Evolutionary conservation across 2,797 vertebrate genomes (phyloP), one percentile per base, ranked within the genome.

Genomic region (Phataginus tricuspis): DNA sequence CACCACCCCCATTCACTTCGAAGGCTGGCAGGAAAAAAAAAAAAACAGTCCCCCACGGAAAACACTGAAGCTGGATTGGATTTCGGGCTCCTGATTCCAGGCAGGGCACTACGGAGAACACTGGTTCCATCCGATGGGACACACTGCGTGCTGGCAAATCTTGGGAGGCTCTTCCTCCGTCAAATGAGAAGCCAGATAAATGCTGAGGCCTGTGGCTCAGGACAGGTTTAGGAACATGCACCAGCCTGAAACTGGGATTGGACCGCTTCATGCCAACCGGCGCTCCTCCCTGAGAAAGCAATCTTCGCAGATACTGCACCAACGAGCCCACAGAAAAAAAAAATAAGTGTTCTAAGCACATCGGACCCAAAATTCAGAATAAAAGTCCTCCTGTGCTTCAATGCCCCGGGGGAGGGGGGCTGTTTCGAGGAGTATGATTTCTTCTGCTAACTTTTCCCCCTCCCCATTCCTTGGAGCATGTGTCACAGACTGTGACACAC

Each of bases 401-500:
- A 2, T 2, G 68, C 37, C 69, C 71, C 0, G 8, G 95, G 79
- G 3, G 18, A 16, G 71, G 79, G 55, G 23, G 34, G 39, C 19
- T 23, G 94, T 74, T 85, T 57, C 13, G 0, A 77, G 68, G n/a
- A 96, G 78, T 39, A 90, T 0, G 53, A 68, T 61, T 86, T 84
- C 91, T 74, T 49, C 59, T 13, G 82, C 57, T 91, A 96, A 97
- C 95, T 97, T 92, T 93, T 51, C 80, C 97, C 95, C 91, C 94
- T 95, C 95, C 96, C 91, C 94, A 96, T 97, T 97, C 97, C 86
- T 91, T 14, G 82, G 88, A 71, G 94, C 95, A 69, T 95, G 96
- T 98, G 96, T 97, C 96, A 97, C 34, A 11, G 94, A 77, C 92
- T 92, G 96, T 96, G 95, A 97, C 96, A 97, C 94, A 92, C 78